Conservation (phyloP, 2,797 vertebrate species). For the Ficedula albicollis region DNA sequence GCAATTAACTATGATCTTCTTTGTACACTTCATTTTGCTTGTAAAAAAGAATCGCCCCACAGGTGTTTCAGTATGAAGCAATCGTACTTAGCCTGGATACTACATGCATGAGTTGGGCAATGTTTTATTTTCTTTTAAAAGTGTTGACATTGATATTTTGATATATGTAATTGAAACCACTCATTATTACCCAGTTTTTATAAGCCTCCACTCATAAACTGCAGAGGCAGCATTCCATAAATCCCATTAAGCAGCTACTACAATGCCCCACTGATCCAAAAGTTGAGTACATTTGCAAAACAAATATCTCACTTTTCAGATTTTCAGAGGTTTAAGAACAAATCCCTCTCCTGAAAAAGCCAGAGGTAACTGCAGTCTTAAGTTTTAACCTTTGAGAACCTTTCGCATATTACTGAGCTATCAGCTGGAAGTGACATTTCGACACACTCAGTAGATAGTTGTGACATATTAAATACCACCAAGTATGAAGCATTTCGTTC, state of each 20-base stretch:
- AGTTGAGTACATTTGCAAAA: constrained; percentile 27
- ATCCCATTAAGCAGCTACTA: constrained; percentile 1
- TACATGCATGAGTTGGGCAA: constrained; percentile 8
- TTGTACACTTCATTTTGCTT: neutral
- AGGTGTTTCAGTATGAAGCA: constrained; percentile 42
- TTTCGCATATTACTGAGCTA: neutral
- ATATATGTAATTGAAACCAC: constrained; percentile 41
- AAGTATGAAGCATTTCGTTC: neutral
- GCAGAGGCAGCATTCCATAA: constrained; percentile 47
- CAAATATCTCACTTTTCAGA: neutral
- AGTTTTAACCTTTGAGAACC: constrained; percentile 3
- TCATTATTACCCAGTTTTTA: constrained; percentile 50
- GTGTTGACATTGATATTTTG: constrained; percentile 51
- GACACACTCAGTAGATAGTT: neutral
- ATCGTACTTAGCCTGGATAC: neutral
- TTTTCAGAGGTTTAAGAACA: constrained; percentile 18
- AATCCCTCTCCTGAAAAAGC: neutral
- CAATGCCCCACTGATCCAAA: constrained; percentile 6
- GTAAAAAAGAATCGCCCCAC: neutral
- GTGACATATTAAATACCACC: constrained; percentile 8
- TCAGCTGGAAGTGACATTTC: constrained; percentile 10
- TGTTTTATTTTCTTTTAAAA: constrained; percentile 46
- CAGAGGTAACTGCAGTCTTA: neutral
- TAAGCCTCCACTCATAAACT: constrained; percentile 29
- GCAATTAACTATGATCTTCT: neutral